These are phyloP conservation scores for Pollenia angustigena DNA, from an alignment of 2,888 invertebrate species.

Conservation along the genomic window DNA sequence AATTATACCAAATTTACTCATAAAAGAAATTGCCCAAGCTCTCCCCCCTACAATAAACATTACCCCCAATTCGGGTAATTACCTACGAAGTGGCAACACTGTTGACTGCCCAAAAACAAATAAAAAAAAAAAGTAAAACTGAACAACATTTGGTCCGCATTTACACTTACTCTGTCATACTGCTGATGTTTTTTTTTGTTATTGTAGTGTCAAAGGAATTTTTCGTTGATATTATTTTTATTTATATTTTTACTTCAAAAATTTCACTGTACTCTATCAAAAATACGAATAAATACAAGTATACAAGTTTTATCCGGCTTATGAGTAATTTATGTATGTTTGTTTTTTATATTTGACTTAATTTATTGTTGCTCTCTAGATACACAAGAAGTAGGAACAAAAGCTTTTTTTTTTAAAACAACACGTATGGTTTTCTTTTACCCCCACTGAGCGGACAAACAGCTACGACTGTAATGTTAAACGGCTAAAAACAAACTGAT, in stretches of 20 bases:
- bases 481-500: constrained; percentile 61
- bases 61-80: no score
- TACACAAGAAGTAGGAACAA: constrained; percentile 3
- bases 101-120: neutral
- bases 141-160: neutral
- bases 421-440: neutral
- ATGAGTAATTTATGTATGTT: constrained; percentile 18
- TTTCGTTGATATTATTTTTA: constrained; percentile 20
- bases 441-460: neutral
- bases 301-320: constrained; percentile 50
- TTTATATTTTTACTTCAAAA: constrained; percentile 41
- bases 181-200: constrained; percentile 27
- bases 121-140: neutral
- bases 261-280: constrained; percentile 5
- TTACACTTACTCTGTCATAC: constrained; percentile 69
- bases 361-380: constrained; percentile 30
- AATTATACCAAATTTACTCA: no score
- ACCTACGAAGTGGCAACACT: constrained; percentile 12
- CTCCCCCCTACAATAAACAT: no score
- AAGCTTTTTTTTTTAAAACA: constrained; percentile 2
- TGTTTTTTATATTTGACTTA: constrained; percentile 10
- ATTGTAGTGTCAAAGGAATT: constrained; percentile 15
- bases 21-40: no score
- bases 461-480: constrained; percentile 47
- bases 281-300: neutral